phyloP scores from a whole-genome alignment of 2,797 vertebrate species.

The Phataginus tetradactyla region DNA sequence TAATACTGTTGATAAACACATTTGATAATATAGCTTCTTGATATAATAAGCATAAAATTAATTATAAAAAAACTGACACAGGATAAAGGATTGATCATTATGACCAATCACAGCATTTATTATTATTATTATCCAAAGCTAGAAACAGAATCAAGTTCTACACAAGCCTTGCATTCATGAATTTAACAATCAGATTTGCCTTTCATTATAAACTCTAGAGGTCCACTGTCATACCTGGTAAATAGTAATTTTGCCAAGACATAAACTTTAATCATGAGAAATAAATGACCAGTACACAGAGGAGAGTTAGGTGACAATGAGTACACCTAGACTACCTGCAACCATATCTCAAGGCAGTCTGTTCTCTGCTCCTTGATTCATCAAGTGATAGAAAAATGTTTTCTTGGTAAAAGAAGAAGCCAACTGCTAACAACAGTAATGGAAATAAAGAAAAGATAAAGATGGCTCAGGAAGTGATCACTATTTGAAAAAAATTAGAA shows the following conservation, averaged over 20 bases:
- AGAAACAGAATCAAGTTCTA: conserved; percentile 40
- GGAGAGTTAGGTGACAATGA: background rate
- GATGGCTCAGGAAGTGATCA: background rate
- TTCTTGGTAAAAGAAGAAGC: conserved; percentile 7
- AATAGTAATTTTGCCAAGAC: conserved; percentile 1
- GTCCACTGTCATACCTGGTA: background rate
- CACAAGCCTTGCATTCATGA: background rate
- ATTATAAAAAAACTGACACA: background rate
- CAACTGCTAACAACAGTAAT: background rate
- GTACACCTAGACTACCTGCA: background rate
- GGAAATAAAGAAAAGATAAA: conserved; percentile 27
- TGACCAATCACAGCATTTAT: conserved; percentile 20
- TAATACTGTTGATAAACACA: background rate
- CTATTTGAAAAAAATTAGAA: background rate
- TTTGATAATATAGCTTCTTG: conserved; percentile 5
- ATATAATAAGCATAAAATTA: background rate
- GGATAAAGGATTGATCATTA: background rate
- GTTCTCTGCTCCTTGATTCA: background rate
- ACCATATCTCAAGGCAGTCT: background rate
- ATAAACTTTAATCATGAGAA: conserved; percentile 40
- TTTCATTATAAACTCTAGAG: conserved; percentile 39
- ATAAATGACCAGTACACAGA: background rate
- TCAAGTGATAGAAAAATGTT: background rate
- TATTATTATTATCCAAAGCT: background rate
- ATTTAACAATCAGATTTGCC: conserved; percentile 23